Percentiles rank a stretch among this genome's conserved stretches.
phyloP scores from a whole-genome alignment of 1,140 invertebrate species.

The Bombus balteatus region DNA sequence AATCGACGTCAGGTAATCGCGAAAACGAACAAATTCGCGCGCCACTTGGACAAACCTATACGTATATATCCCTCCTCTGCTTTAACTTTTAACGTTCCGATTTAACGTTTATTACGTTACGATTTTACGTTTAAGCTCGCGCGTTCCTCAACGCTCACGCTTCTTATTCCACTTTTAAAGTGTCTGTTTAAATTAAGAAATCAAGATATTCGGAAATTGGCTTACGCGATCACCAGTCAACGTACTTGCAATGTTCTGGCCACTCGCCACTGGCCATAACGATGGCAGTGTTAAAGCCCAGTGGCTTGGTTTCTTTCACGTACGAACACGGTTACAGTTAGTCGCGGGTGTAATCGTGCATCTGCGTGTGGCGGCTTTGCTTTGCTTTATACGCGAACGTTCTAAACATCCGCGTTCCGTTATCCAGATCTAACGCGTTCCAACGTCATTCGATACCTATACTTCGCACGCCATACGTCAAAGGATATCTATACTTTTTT shows the following conservation, averaged over 20 bases:
- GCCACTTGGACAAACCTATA: too few species aligned
- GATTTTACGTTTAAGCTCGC: too few species aligned
- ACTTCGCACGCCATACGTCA: not conserved
- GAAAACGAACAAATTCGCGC: slow-evolving; percentile 21
- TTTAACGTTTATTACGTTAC: too few species aligned
- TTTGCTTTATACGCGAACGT: slow-evolving; percentile 59
- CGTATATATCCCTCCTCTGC: too few species aligned
- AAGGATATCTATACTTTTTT: too few species aligned
- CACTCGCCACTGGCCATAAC: slow-evolving; percentile 16
- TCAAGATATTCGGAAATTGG: too few species aligned
- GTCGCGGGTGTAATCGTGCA: slow-evolving; percentile 50
- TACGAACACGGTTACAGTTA: slow-evolving; percentile 55
- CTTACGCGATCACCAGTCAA: slow-evolving; percentile 23
- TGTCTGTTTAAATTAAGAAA: too few species aligned
- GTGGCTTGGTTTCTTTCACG: slow-evolving; percentile 37
- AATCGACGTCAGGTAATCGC: not conserved
- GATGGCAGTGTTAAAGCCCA: slow-evolving; percentile 16
- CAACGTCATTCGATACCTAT: not conserved
- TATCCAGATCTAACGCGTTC: slow-evolving; percentile 24
- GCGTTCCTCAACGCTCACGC: too few species aligned
- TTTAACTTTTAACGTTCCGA: too few species aligned
- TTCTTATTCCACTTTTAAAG: too few species aligned
- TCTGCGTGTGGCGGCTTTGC: slow-evolving; percentile 38
- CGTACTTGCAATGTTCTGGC: slow-evolving; percentile 1
- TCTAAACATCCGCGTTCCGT: slow-evolving; percentile 50